Evolutionary conservation across 2,888 invertebrate species (phyloP), one percentile per base, ranked within the genome.

Genomic region (Leptarthrus brevirostris): DNA sequence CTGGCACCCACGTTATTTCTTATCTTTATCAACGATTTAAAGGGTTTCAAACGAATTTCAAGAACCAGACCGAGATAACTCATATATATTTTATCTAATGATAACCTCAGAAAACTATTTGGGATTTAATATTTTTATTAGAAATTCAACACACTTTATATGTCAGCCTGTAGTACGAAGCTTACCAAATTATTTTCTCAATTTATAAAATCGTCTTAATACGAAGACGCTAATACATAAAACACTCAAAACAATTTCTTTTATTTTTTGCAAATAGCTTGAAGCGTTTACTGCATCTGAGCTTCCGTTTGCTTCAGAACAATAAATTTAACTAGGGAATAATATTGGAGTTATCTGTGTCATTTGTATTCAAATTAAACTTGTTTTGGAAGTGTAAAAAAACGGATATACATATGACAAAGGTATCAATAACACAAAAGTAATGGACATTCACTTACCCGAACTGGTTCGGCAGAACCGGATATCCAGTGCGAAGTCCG

Each of bases 401-500:
- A 36, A 52, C 14, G 69, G 54, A 69, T 69, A 69, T 52, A 52
- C 26, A 69, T 69, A 69, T 52, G n/a, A 30, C 69, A 69, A 49
- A 69, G 22, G 52, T 69, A 69, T 49, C 69, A 52, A 52, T 58
- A 47, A 58, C 58, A 72, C 40, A 30, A 58, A 72, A 61, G 22
- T 30, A 40, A 47, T 22, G 56, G 72, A 40, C 8, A 40, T 49
- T 66, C 77, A 92, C 94, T 93, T 87, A 94, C 94, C 94, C 94
- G 83, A 93, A 94, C 83, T 92, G 94, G 78, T 93, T 89, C 75
- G 91, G 93, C 80, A 94, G 87, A 77, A 94, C 85, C 72, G 91
- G 93, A 83, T 93, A 94, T 77, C 93, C 92, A 70, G 90, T 87
- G 77, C 92, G 90, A 76, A 94, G 91, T 77, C 93, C 92, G 56